These are phyloP conservation scores for Philantomba maxwellii DNA, from an alignment of 2,113 vertebrate species.

Conservation along the genomic window DNA sequence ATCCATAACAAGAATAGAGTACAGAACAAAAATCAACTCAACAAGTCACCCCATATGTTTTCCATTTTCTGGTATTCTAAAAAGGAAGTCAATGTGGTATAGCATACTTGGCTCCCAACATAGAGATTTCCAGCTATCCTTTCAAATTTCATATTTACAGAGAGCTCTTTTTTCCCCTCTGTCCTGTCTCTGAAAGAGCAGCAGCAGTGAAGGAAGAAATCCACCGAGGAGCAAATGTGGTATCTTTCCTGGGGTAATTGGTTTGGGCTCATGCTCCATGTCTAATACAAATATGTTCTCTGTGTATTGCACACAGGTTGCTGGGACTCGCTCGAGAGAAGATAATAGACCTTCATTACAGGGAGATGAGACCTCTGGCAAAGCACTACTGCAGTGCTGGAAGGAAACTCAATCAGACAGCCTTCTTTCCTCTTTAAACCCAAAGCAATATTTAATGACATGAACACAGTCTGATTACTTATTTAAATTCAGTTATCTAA, in stretches of 20 bases:
- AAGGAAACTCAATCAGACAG: not conserved
- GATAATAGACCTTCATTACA: not conserved
- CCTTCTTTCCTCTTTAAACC: slow-evolving; percentile 33
- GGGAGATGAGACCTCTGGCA: not conserved
- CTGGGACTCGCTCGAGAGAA: not conserved
- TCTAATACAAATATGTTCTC: not conserved
- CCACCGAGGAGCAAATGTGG: not conserved
- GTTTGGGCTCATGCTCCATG: not conserved
- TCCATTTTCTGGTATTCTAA: slow-evolving; percentile 73
- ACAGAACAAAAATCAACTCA: slow-evolving; percentile 77
- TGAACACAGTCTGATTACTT: not conserved
- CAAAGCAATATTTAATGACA: slow-evolving; percentile 46
- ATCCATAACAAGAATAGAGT: slow-evolving; percentile 72
- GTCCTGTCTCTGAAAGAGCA: not conserved
- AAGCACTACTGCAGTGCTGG: fast-evolving
- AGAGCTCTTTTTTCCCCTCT: not conserved
- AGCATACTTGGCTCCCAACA: slow-evolving; percentile 64
- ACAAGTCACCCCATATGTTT: slow-evolving; percentile 79
- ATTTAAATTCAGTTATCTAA: slow-evolving; percentile 42
- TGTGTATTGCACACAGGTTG: not conserved
- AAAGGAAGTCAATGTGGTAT: slow-evolving; percentile 76
- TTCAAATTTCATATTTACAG: slow-evolving; percentile 52
- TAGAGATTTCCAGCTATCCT: slow-evolving; percentile 56
- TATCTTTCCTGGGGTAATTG: not conserved
- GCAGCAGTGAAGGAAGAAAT: not conserved